phyloP scores from a whole-genome alignment of 2,797 vertebrate genomes.

The Diceros bicornis region DNA sequence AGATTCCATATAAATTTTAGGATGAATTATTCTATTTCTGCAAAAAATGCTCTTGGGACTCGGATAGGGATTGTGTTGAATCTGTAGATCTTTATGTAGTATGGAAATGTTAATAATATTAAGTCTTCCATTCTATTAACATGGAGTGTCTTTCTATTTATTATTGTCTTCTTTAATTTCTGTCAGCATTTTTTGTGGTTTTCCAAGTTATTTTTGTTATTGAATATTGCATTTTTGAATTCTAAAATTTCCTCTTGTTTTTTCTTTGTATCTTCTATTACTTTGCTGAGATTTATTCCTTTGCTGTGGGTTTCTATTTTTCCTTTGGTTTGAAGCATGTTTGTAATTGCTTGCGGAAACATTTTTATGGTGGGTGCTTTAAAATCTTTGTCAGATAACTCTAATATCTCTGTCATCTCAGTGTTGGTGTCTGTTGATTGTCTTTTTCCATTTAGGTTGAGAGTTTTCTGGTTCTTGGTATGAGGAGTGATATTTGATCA shows the following conservation, averaged over 20 bases:
- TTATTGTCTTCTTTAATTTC: neutral
- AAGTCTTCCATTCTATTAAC: neutral
- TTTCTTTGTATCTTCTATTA: neutral
- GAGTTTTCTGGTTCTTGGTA: neutral
- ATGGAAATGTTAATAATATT: neutral
- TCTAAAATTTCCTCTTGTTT: neutral
- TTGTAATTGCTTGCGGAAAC: neutral
- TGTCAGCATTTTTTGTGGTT: neutral
- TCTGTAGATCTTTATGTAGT: neutral
- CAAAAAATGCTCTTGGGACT: neutral
- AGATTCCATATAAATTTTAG: neutral
- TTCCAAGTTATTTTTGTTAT: neutral
- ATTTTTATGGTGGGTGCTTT: neutral
- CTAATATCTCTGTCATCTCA: neutral
- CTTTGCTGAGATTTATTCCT: neutral
- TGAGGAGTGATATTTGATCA: neutral
- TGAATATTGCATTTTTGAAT: neutral
- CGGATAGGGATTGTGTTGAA: neutral
- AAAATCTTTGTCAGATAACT: constrained; percentile 4
- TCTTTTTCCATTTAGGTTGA: neutral
- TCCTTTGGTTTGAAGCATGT: neutral
- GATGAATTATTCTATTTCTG: neutral
- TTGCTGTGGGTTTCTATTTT: neutral
- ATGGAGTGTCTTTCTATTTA: neutral
- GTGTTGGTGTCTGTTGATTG: neutral